phyloP scores from a whole-genome alignment of 1,140 invertebrate genomes.

The Manduca sexta region DNA sequence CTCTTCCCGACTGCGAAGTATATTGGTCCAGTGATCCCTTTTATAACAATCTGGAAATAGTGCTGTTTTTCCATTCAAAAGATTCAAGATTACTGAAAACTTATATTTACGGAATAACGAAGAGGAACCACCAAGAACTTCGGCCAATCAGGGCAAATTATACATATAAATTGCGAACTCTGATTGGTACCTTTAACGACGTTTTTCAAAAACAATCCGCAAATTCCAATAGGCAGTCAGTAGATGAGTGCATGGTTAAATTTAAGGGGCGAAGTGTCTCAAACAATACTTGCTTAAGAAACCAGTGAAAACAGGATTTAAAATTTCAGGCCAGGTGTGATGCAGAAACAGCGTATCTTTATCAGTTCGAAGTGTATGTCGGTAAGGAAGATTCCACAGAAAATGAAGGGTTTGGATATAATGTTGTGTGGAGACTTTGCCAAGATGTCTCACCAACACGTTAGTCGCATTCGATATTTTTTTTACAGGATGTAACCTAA shows the following conservation, averaged over 20 bases:
- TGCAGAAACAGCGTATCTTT: constrained; percentile 19
- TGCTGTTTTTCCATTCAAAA: constrained; percentile 11
- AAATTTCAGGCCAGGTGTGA: constrained; percentile 23
- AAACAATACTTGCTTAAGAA: constrained; percentile 37
- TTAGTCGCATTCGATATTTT: constrained; percentile 26
- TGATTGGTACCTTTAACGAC: constrained; percentile 20
- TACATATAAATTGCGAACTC: constrained; percentile 20
- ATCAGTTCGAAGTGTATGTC: constrained; percentile 19
- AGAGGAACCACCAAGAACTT: constrained; percentile 19
- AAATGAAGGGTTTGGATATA: constrained; percentile 23
- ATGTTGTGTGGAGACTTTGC: constrained; percentile 19
- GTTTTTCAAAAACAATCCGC: constrained; percentile 19
- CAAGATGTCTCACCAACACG: constrained; percentile 10
- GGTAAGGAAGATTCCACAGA: constrained; percentile 17
- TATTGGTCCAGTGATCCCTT: constrained; percentile 30
- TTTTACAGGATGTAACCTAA: constrained; percentile 8
- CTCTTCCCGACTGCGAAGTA: constrained; percentile 26
- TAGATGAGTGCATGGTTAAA: constrained; percentile 32
- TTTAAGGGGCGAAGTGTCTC: constrained; percentile 31
- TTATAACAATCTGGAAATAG: constrained; percentile 23
- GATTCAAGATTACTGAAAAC: constrained; percentile 29
- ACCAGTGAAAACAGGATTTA: constrained; percentile 30
- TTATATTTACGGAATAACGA: constrained; percentile 25
- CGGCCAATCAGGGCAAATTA: constrained; percentile 12
- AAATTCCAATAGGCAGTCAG: constrained; percentile 5